Base-by-base conservation (phyloP, 2,888 invertebrate species). In the Metalampra italica region DNA sequence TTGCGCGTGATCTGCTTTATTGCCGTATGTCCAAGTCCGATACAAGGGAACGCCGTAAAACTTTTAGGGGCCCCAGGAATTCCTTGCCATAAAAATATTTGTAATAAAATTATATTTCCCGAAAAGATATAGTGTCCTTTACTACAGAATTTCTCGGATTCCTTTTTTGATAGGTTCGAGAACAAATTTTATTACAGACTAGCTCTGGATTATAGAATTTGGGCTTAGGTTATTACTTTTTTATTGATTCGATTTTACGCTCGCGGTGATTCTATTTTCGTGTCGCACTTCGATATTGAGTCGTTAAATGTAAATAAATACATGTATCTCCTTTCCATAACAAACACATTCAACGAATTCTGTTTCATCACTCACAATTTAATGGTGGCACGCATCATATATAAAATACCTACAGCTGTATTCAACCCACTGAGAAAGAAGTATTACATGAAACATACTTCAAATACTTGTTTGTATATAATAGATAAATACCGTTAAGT, bases 101-200 rank as follows among this genome's bases (percentile, higher is more conserved):
- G 70, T 70, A 76, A 77, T 81, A 82, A 81, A 77, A 77, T 77
- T 72, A 77, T 78, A 75, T 76, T 72, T 64, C 58, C 53, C 59
- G 64, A 67, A 66, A 64, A 66, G 62, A 64, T 60, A 57, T 50
- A 59, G 54, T 52, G 50, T 14, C 47, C 47, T 38, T 34, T 45
- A 50, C 48, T 14, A 34, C 47, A 43, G 47, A 46, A 53, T 56
- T 50, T 52, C 55, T 53, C 45, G 46, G 53, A 57, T 61, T 58
- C 54, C 47, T 53, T 42, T 51, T 50, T 49, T 41, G 44, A 41
- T 47, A 49, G 51, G 40, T 47, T 44, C 14, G 43, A 45, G 47
- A 45, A 47, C 29, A 36, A 36, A 49, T 58, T 52, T 52, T 52
- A 51, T 56, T 54, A 47, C 49, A 43, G 47, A 43, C 49, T 46